These are phyloP conservation scores for Addax nasomaculatus DNA, from an alignment of 2,113 vertebrate genomes.

Conservation along the genomic window DNA sequence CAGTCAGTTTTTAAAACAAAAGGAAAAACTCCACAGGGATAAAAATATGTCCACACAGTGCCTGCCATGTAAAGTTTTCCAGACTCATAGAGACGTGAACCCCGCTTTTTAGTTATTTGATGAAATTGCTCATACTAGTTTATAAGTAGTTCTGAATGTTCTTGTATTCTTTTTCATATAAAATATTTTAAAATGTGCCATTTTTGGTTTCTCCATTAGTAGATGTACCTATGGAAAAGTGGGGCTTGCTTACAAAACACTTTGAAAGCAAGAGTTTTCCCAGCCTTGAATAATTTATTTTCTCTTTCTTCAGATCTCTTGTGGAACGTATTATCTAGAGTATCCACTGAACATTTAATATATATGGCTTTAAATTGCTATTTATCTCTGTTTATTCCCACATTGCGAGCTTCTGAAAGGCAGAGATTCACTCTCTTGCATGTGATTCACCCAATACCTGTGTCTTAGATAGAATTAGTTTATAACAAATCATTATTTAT, in stretches of 20 bases:
- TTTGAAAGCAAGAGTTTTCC: neutral
- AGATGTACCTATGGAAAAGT: neutral
- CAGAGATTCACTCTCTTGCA: neutral
- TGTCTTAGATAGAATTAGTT: neutral
- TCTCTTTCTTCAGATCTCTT: neutral
- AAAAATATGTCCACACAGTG: neutral
- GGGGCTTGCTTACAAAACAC: neutral
- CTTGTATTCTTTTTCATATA: neutral
- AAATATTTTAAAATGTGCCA: neutral
- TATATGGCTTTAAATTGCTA: neutral
- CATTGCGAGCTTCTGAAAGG: neutral
- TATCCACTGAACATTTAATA: neutral
- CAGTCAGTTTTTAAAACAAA: constrained; percentile 43
- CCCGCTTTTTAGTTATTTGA: neutral
- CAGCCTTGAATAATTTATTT: neutral
- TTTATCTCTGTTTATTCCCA: neutral
- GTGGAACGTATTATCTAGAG: neutral
- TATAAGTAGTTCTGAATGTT: neutral
- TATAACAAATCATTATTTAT: neutral
- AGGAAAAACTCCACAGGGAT: constrained; percentile 1
- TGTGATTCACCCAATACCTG: neutral
- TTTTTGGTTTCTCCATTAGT: neutral
- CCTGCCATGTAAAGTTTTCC: neutral
- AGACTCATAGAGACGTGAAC: neutral
- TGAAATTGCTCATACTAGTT: neutral